phyloP scores from a whole-genome alignment of 2,797 vertebrate genomes.

The Alosa sapidissima region DNA sequence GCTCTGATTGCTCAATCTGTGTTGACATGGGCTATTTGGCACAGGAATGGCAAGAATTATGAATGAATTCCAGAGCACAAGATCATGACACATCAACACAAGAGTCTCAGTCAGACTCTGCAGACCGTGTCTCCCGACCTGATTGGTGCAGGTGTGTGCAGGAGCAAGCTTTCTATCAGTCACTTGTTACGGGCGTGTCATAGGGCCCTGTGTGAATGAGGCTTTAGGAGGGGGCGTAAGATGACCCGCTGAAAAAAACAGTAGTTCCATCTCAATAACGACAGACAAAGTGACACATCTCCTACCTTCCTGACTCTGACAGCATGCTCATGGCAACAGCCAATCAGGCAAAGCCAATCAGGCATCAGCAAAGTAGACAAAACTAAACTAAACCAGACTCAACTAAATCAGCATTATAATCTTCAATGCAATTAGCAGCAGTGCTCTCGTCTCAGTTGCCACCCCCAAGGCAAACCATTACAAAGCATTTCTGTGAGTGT shows the following conservation, averaged over 20 bases:
- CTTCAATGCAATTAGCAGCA: not conserved
- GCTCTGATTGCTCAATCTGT: not conserved
- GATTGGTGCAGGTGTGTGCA: not conserved
- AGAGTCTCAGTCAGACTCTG: not conserved
- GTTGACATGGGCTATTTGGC: not conserved
- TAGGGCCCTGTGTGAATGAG: not conserved
- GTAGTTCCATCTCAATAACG: not conserved
- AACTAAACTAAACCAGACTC: not conserved
- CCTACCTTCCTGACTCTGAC: not conserved
- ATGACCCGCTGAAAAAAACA: not conserved
- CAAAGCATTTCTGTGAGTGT: conserved; percentile 54
- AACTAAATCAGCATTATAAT: not conserved
- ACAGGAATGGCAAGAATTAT: not conserved
- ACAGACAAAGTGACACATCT: not conserved
- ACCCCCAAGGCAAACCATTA: conserved; percentile 41
- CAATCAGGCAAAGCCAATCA: not conserved
- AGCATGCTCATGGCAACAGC: not conserved
- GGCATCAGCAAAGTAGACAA: not conserved
- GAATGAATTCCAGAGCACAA: not conserved
- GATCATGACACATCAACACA: not conserved
- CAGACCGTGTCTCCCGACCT: not conserved
- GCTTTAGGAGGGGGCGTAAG: not conserved
- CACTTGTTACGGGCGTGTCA: not conserved
- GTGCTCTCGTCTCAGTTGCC: conserved; percentile 2
- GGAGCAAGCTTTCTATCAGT: not conserved